A percentile compares a stretch with the other conserved stretches of the same genome.
These are phyloP conservation scores for Pangasius mekongensis DNA, from an alignment of 2,797 vertebrate species.

Conservation along the genomic window DNA sequence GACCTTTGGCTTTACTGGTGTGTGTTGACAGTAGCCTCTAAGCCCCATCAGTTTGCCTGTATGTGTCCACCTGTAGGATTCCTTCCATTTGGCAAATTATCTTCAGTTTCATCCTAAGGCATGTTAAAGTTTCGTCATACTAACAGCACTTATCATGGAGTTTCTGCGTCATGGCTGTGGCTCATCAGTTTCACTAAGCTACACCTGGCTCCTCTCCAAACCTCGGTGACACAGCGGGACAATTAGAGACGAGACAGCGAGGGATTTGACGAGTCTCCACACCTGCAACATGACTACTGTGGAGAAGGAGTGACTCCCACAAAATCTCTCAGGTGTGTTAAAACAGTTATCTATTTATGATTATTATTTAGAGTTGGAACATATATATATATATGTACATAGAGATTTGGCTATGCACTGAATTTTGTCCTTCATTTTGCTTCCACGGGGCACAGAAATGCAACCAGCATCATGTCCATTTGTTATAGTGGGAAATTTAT, in stretches of 20 bases:
- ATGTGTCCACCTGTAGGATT: not conserved
- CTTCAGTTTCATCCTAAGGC: not conserved
- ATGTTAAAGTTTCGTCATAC: not conserved
- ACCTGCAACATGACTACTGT: too few relatives aligned
- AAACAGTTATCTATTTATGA: not conserved
- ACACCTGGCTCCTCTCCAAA: not conserved
- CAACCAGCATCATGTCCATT: not conserved
- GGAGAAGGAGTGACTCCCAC: not conserved
- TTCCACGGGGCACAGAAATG: not conserved
- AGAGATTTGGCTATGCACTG: not conserved
- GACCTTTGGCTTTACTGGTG: not conserved
- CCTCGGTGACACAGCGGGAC: not conserved
- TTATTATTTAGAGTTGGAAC: not conserved
- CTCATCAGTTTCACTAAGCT: not conserved
- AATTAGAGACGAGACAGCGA: not conserved
- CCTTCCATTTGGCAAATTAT: not conserved
- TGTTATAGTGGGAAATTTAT: too few relatives aligned
- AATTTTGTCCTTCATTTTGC: not conserved
- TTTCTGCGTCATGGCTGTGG: not conserved
- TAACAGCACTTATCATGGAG: not conserved
- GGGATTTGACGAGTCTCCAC: not conserved
- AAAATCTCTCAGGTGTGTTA: not conserved
- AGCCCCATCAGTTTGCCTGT: not conserved
- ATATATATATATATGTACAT: not conserved
- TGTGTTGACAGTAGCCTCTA: not conserved